Percentiles rank a stretch among this genome's conserved stretches.
Evolutionary conservation across 2,888 invertebrate species (phyloP).

Genomic region (Athalia rosae): DNA sequence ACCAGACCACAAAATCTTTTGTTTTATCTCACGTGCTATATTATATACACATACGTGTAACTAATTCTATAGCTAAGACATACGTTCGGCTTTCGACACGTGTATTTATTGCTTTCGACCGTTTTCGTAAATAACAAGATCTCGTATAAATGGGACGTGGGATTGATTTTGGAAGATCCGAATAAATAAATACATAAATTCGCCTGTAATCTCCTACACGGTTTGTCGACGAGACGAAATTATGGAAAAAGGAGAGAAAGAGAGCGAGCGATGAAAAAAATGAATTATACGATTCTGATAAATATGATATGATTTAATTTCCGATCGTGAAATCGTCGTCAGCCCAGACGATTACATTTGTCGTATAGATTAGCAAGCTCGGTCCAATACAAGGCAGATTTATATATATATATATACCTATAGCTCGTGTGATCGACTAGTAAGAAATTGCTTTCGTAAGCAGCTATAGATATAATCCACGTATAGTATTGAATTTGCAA

Average conservation of each 20-base stretch:
- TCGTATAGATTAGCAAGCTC: too few relatives aligned
- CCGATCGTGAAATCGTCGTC: too few relatives aligned
- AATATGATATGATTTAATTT: too few relatives aligned
- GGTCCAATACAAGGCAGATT: too few relatives aligned
- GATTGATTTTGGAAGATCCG: slow-evolving; percentile 19
- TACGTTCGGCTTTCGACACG: slow-evolving; percentile 8
- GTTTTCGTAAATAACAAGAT: slow-evolving; percentile 23
- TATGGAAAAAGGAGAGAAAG: neutral
- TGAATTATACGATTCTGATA: too few relatives aligned
- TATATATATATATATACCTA: too few relatives aligned
- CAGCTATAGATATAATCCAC: neutral
- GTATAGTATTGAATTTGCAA: slow-evolving; percentile 36
- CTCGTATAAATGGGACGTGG: neutral
- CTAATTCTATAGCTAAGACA: too few relatives aligned
- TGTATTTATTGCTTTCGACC: neutral
- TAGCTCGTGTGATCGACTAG: too few relatives aligned
- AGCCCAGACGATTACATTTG: too few relatives aligned
- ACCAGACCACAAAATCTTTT: neutral
- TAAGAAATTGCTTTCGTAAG: too few relatives aligned
- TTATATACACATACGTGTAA: too few relatives aligned
- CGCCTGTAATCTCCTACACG: neutral
- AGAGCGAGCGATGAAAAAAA: too few relatives aligned
- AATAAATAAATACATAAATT: neutral
- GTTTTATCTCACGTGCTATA: slow-evolving; percentile 15
- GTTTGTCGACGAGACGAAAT: neutral